These are phyloP conservation scores for Trichopoda pennipes DNA, from an alignment of 2,888 invertebrate species.

Conservation along the genomic window DNA sequence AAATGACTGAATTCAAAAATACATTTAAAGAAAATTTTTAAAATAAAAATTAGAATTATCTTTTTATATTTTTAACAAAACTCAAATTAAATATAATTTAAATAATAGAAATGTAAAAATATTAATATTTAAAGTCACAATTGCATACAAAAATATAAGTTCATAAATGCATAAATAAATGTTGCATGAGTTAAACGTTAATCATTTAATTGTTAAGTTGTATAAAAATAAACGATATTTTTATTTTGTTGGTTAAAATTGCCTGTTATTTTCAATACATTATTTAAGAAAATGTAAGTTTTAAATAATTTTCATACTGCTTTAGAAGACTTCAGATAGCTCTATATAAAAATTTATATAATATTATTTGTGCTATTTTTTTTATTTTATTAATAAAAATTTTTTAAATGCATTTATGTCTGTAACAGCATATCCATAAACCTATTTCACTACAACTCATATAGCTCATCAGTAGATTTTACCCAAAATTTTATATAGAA, in stretches of 20 bases:
- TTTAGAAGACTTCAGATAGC: conserved; percentile 34
- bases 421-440: too few relatives aligned
- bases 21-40: neutral
- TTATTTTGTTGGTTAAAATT: conserved; percentile 41
- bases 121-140: too few relatives aligned
- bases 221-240: neutral
- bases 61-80: conserved; percentile 3
- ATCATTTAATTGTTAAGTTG: conserved; percentile 17
- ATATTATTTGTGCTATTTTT: too few relatives aligned
- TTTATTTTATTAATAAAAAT: too few relatives aligned
- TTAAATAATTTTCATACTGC: neutral
- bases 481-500: too few relatives aligned
- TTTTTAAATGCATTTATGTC: too few relatives aligned
- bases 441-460: too few relatives aligned
- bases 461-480: too few relatives aligned
- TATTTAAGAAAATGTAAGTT: conserved; percentile 19
- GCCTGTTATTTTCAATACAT: conserved; percentile 41
- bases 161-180: conserved; percentile 17
- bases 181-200: conserved; percentile 23
- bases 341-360: too few relatives aligned
- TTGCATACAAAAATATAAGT: neutral
- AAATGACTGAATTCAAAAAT: neutral
- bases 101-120: neutral
- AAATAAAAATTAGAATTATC: conserved; percentile 15
- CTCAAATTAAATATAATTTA: conserved; percentile 3